Evolutionary conservation across 2,888 invertebrate genomes (phyloP), one percentile per base, ranked within the genome.

Genomic region (Macrosoma leucophasiata): DNA sequence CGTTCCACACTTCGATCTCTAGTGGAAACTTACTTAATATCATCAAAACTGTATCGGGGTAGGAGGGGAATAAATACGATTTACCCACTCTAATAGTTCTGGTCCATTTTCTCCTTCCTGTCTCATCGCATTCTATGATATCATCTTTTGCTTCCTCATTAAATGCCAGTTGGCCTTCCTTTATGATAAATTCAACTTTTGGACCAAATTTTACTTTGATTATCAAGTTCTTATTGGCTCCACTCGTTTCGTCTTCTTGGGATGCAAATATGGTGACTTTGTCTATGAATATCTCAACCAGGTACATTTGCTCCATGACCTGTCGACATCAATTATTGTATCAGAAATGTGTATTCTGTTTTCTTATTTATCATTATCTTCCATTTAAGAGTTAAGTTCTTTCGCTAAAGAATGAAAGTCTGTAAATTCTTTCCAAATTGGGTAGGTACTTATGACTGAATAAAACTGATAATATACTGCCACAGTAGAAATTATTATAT

Each of bases 291-390:
- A 87, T 77, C 65, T 88, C 88, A 50, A 88, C 45, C 63, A 87
- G 58, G 71, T 84, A 87, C 56, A 87, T 64, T 74, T 85, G 84
- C 70, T 86, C 85, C 79, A 84, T 84, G 68, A 79, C 71, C 82
- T 84, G 82, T 55, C 51, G 67, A 76, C 61, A 67, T 64, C 61
- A 77, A 78, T 55, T 62, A 48, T 65, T 64, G 51, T 62, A 61
- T 77, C 64, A 76, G 67, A 75, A 68, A n/a, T n/a, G n/a, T n/a
- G 56, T n/a, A n/a, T n/a, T n/a, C n/a, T n/a, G n/a, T n/a, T n/a
- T n/a, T n/a, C n/a, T n/a, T n/a, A n/a, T n/a, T n/a, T n/a, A n/a
- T n/a, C n/a, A n/a, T n/a, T n/a, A n/a, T n/a, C n/a, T n/a, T n/a
- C n/a, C n/a, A n/a, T n/a, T n/a, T n/a, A n/a, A n/a, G n/a, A n/a